Conservation (phyloP, 2,888 invertebrate genomes). For the Dicyrtoma fusca region DNA sequence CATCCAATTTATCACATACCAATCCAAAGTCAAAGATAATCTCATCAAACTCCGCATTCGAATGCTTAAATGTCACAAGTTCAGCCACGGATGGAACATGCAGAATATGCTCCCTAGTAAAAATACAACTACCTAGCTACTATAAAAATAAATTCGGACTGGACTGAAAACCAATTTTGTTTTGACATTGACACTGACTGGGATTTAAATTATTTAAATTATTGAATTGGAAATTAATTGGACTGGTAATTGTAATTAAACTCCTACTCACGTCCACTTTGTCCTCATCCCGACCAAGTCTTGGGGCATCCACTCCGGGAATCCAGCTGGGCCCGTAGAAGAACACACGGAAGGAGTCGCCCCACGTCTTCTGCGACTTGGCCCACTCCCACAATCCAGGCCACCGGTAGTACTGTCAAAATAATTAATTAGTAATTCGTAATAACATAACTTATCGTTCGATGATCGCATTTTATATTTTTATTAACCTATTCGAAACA, state of each 20-base stretch:
- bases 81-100: too few relatives aligned
- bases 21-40: too few relatives aligned
- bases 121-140: too few relatives aligned
- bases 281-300: constrained; percentile 73
- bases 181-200: too few relatives aligned
- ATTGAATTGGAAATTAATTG: too few relatives aligned
- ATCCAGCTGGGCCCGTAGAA: constrained; percentile 88
- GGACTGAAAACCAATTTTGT: too few relatives aligned
- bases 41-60: too few relatives aligned
- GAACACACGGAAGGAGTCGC: constrained; percentile 71
- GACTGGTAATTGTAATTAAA: not conserved
- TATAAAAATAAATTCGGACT: too few relatives aligned
- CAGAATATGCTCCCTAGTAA: too few relatives aligned
- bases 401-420: constrained; percentile 48
- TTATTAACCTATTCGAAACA: not conserved
- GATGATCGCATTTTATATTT: not conserved
- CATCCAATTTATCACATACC: too few relatives aligned
- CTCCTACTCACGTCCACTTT: constrained; percentile 70
- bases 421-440: not conserved
- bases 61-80: too few relatives aligned
- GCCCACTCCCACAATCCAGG: constrained; percentile 63
- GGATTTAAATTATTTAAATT: too few relatives aligned
- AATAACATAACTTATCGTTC: not conserved
- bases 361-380: constrained; percentile 65
- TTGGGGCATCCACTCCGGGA: constrained; percentile 69